phyloP scores from a whole-genome alignment of 2,888 invertebrate genomes.

The Aspidiotus rigidus region DNA sequence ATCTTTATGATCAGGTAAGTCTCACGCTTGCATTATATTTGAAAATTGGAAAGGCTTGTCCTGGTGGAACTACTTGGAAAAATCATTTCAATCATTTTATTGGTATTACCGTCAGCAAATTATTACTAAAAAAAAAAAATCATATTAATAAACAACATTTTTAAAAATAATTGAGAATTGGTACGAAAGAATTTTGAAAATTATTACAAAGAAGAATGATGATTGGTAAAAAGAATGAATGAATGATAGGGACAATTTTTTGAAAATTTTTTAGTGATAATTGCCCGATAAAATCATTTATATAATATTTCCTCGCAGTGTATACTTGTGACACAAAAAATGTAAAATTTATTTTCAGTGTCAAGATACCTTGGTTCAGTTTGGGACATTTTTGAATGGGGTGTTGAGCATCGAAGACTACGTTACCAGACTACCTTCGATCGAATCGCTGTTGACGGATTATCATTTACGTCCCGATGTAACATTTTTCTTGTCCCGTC shows the following conservation, averaged over 20 bases:
- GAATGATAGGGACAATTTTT: too few relatives aligned
- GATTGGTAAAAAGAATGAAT: neutral
- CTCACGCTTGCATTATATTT: neutral
- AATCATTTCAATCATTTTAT: too few relatives aligned
- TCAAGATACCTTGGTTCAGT: slow-evolving; percentile 96
- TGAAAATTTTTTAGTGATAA: neutral
- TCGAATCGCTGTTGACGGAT: slow-evolving; percentile 77
- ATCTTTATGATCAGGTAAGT: slow-evolving; percentile 54
- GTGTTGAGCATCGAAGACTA: slow-evolving; percentile 93
- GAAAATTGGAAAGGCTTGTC: neutral
- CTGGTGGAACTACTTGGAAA: neutral
- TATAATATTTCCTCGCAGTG: neutral
- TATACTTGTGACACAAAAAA: neutral
- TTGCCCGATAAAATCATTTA: neutral
- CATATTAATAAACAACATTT: too few relatives aligned
- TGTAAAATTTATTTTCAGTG: slow-evolving; percentile 55
- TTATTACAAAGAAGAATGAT: too few relatives aligned
- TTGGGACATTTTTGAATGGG: slow-evolving; percentile 88
- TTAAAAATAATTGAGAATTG: too few relatives aligned
- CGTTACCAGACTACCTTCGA: slow-evolving; percentile 73
- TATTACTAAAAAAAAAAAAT: too few relatives aligned
- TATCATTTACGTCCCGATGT: slow-evolving; percentile 93
- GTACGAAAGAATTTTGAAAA: too few relatives aligned
- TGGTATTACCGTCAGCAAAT: too few relatives aligned
- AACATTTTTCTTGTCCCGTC: slow-evolving; percentile 93